Conservation (phyloP, 2,888 invertebrate genomes). For the Trisateles emortualis region DNA sequence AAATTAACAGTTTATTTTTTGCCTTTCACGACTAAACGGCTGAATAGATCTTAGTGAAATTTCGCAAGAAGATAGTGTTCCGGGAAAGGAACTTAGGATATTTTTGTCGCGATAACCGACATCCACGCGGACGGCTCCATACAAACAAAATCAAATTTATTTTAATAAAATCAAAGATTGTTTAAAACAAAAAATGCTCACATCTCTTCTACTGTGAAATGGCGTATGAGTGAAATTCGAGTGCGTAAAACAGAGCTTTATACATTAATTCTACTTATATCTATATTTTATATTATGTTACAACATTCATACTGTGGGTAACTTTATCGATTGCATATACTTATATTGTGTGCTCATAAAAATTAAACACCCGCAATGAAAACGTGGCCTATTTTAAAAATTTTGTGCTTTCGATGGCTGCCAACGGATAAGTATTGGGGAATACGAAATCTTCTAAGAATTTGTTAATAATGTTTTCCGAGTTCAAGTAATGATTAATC, state of each 20-base stretch:
- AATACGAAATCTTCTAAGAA: too few species aligned
- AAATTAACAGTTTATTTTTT: too few species aligned
- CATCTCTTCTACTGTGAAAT: slow-evolving; percentile 28
- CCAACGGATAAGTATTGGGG: slow-evolving; percentile 26
- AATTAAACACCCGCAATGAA: slow-evolving; percentile 52
- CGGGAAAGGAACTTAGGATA: too few species aligned
- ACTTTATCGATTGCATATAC: slow-evolving; percentile 63
- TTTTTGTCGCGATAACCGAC: too few species aligned
- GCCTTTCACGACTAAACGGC: too few species aligned
- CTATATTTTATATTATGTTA: slow-evolving; percentile 65
- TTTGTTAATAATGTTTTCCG: too few species aligned
- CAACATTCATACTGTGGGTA: slow-evolving; percentile 71
- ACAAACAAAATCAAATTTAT: too few species aligned
- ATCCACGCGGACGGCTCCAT: too few species aligned
- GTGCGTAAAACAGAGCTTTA: slow-evolving; percentile 47
- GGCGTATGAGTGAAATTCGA: slow-evolving; percentile 38
- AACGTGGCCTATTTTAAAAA: slow-evolving; percentile 37
- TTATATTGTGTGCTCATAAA: slow-evolving; percentile 63
- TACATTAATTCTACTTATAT: slow-evolving; percentile 53
- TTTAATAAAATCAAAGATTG: too few species aligned
- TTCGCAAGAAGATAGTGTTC: too few species aligned
- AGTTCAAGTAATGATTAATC: too few species aligned
- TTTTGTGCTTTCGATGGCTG: slow-evolving; percentile 45
- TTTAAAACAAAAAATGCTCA: slow-evolving; percentile 22
- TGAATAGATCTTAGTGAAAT: too few species aligned